A percentile compares a stretch with the other conserved stretches of the same genome.
Conservation (phyloP, 2,888 invertebrate genomes). For the Lasioglossum villosulum region DNA sequence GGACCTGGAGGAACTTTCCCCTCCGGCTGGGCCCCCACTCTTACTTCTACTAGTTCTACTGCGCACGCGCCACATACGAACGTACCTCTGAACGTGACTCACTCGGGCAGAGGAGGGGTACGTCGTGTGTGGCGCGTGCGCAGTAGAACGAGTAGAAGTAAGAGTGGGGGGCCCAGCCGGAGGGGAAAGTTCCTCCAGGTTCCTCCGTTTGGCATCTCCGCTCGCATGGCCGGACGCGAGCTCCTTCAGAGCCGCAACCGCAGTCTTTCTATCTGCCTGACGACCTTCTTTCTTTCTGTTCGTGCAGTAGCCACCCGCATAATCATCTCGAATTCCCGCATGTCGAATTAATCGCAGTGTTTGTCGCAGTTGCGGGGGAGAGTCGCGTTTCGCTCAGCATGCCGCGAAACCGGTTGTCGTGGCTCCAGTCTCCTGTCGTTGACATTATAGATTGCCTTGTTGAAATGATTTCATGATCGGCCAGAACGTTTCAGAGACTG, state of each 20-base stretch:
- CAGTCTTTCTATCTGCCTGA: slow-evolving; percentile 68
- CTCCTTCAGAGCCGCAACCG: slow-evolving; percentile 62
- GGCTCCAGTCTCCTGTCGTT: slow-evolving; percentile 38
- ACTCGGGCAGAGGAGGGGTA: too few relatives aligned
- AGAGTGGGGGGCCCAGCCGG: too few relatives aligned
- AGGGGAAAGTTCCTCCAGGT: too few relatives aligned
- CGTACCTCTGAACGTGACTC: too few relatives aligned
- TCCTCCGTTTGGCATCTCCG: too few relatives aligned
- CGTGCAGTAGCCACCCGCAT: slow-evolving; percentile 70
- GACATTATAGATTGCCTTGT: not conserved
- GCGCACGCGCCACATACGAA: too few relatives aligned
- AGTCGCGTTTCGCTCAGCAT: slow-evolving; percentile 65
- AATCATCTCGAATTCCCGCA: slow-evolving; percentile 70
- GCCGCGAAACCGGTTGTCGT: slow-evolving; percentile 39
- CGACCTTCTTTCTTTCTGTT: slow-evolving; percentile 57
- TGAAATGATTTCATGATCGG: not conserved
- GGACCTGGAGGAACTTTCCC: too few relatives aligned
- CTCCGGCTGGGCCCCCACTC: too few relatives aligned
- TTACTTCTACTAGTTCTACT: too few relatives aligned
- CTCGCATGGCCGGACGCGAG: slow-evolving; percentile 55
- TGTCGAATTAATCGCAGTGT: slow-evolving; percentile 55
- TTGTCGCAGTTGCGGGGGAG: slow-evolving; percentile 67
- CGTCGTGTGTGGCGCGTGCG: too few relatives aligned
- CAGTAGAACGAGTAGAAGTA: too few relatives aligned
- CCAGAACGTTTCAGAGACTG: slow-evolving; percentile 13